Evolutionary conservation across 2,113 vertebrate species (phyloP), one percentile per base, ranked within the genome.

Genomic region (Galeopterus variegatus): DNA sequence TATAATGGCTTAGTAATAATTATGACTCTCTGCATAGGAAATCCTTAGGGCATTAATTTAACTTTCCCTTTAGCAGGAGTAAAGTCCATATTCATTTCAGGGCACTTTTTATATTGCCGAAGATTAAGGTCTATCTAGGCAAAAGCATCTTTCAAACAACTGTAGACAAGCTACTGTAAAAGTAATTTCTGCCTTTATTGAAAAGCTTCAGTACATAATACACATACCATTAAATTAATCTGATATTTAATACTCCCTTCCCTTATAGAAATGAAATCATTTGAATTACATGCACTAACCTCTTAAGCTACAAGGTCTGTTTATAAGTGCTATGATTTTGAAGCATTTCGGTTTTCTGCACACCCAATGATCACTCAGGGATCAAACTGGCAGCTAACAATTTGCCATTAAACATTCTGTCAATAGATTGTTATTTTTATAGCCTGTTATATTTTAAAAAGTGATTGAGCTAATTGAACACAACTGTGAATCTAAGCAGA

Each of bases 21-120:
- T 95, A 97, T 89, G 45, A 88, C 58, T 81, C 64, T 91, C 9
- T 70, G 15, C 24, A 97, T 92, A 98, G 95, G 72, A 91, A 96
- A 97, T 98, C 98, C 96, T 96, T 94, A 48, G 97, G 93, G 97
- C 97, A 97, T 98, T 98, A 98, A 98, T 98, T 98, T 97, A 97
- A 97, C 60, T 97, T 97, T 97, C 89, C 94, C 64, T 79, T 84
- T 98, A 96, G 95, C 56, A 98, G 94, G 79, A 83, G 96, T 90
- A 90, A 92, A 94, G 58, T 87, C 96, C 91, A 36, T 58, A 90
- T 97, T 98, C 48, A 97, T 90, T 28, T 98, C 18, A 69, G 13
- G 79, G 65, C 18, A 95, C 54, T 97, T 97, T 98, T 92, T 73
- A 75, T 96, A 95, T 88, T 96, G 93, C 6, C 28, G 97, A 98